Percentiles rank a stretch among this genome's conserved stretches.
These are phyloP conservation scores for Alaudala cheleensis DNA, from an alignment of 2,113 vertebrate species.

Conservation along the genomic window DNA sequence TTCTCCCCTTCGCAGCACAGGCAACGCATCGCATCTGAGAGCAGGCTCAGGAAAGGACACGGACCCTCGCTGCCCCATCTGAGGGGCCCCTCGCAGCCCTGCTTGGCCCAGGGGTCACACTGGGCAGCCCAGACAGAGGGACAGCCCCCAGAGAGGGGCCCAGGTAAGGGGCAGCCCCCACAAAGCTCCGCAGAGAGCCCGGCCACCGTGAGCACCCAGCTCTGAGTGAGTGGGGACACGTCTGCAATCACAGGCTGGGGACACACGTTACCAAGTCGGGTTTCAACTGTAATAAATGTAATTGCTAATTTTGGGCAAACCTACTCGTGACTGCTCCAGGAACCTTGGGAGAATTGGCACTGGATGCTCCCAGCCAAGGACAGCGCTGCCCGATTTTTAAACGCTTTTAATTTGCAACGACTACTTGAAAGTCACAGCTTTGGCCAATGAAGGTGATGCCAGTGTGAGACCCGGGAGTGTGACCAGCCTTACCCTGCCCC, in stretches of 20 bases:
- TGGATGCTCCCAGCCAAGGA: neutral
- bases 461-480: neutral
- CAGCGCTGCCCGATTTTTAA: fast-evolving
- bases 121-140: neutral
- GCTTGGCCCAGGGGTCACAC: fast-evolving
- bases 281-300: neutral
- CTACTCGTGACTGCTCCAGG: neutral
- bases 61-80: fast-evolving
- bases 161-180: neutral
- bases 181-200: neutral
- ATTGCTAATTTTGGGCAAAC: neutral
- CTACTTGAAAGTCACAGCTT: fast-evolving
- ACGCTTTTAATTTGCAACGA: neutral
- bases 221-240: fast-evolving
- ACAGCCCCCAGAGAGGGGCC: neutral
- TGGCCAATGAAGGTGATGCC: neutral
- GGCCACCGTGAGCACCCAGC: fast-evolving
- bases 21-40: neutral
- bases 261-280: fast-evolving
- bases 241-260: neutral
- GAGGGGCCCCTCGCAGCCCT: neutral
- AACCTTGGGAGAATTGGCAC: neutral
- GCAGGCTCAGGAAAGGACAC: fast-evolving
- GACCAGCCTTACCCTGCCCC: neutral
- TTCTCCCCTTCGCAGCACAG: neutral